Evolutionary conservation across 64 coral and sea anemone species (phyloP).

Genomic region (Montipora efflorescens): DNA sequence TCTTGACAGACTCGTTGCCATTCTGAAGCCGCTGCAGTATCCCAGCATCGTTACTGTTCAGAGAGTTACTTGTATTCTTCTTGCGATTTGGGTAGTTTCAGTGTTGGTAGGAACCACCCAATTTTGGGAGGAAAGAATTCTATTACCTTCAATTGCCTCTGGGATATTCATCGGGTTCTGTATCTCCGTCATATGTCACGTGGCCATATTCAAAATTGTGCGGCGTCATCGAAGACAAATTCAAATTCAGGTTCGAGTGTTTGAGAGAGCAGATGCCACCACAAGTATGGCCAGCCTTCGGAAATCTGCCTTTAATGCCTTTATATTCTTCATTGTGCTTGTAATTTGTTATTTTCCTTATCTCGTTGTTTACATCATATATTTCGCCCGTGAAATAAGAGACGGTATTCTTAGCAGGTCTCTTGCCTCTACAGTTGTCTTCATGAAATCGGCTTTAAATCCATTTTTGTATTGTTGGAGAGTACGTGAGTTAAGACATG

Average conservation of each 20-base stretch:
- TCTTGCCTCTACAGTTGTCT: not conserved
- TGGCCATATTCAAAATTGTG: conserved; percentile 17
- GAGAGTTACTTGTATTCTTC: not conserved
- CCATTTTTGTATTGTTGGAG: conserved; percentile 19
- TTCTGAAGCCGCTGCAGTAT: not conserved
- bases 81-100: not conserved
- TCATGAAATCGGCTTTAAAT: conserved; percentile 24
- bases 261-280: not conserved
- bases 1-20: not conserved
- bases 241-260: conserved; percentile 1
- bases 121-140: conserved; percentile 1
- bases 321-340: conserved; percentile 4
- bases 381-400: not conserved
- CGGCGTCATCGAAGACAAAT: not conserved
- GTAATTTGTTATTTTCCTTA: conserved; percentile 26
- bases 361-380: conserved; percentile 3
- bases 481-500: not conserved
- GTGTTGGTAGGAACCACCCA: not conserved
- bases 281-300: not conserved
- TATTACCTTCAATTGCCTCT: not conserved
- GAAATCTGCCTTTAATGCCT: not conserved
- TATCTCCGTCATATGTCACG: not conserved
- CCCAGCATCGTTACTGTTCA: not conserved
- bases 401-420: not conserved
- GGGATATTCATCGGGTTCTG: not conserved